Percentiles rank a stretch among this genome's conserved stretches.
Conservation (phyloP, 2,797 vertebrate species). For the Falco rusticolus region DNA sequence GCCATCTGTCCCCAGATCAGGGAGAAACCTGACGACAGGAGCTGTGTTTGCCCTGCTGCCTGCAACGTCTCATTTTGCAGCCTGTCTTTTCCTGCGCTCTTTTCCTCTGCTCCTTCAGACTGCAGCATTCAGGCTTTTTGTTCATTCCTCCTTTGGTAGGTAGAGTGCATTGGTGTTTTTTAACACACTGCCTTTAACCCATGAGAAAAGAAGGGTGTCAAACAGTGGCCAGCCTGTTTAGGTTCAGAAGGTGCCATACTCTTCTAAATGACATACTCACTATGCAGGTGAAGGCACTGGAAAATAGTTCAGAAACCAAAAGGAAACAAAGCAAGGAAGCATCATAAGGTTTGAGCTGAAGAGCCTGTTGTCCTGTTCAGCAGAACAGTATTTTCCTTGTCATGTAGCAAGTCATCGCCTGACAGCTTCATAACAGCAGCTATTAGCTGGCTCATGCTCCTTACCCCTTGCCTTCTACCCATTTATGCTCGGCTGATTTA, state of each 20-base stretch:
- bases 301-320: neutral
- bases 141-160: neutral
- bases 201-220: neutral
- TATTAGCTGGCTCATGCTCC: neutral
- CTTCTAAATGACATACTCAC: neutral
- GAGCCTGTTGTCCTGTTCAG: neutral
- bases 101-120: neutral
- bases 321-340: neutral
- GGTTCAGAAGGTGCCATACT: neutral
- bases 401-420: neutral
- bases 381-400: neutral
- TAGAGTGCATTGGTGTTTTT: neutral
- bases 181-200: neutral
- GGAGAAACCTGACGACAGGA: conserved; percentile 18
- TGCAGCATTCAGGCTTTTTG: neutral
- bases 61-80: neutral
- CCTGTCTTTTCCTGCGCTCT: conserved; percentile 2
- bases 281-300: neutral
- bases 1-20: conserved; percentile 14
- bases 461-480: neutral
- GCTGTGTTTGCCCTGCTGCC: conserved; percentile 5
- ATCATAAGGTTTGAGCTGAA: neutral
- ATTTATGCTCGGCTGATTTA: neutral
- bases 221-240: neutral
- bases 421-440: neutral